These are phyloP conservation scores for Acridotheres tristis DNA, from an alignment of 2,797 vertebrate genomes.

Conservation along the genomic window DNA sequence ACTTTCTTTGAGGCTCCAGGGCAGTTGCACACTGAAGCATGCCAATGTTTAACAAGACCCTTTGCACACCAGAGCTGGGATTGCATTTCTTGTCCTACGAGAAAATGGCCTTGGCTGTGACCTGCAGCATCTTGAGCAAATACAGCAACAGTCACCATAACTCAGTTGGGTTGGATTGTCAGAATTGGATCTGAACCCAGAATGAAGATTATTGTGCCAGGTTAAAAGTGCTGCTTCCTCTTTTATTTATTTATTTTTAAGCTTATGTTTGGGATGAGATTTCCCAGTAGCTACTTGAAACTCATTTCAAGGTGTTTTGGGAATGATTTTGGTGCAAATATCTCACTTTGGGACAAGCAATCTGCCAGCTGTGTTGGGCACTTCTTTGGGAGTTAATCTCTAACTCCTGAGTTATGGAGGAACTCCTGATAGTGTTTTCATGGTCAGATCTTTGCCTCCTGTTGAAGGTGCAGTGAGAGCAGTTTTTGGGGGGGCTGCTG, in stretches of 20 bases:
- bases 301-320: not conserved
- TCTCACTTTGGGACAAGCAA: rapidly evolving
- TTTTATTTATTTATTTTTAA: not conserved
- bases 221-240: not conserved
- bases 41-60: not conserved
- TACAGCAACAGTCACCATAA: not conserved
- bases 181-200: not conserved
- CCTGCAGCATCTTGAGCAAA: not conserved
- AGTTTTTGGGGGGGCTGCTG: not conserved
- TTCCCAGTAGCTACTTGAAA: not conserved
- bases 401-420: not conserved
- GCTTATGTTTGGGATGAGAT: not conserved
- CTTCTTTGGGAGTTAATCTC: not conserved
- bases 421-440: not conserved
- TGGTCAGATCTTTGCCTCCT: not conserved
- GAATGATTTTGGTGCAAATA: not conserved
- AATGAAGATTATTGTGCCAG: not conserved
- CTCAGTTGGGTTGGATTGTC: not conserved
- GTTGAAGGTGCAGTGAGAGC: not conserved
- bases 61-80: not conserved
- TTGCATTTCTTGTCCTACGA: not conserved
- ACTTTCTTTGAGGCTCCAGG: not conserved
- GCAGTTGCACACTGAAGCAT: not conserved
- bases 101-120: not conserved
- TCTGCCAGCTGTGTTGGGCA: not conserved